Evolutionary conservation across 2,113 vertebrate genomes (phyloP).

Genomic region (Anseranas semipalmata): DNA sequence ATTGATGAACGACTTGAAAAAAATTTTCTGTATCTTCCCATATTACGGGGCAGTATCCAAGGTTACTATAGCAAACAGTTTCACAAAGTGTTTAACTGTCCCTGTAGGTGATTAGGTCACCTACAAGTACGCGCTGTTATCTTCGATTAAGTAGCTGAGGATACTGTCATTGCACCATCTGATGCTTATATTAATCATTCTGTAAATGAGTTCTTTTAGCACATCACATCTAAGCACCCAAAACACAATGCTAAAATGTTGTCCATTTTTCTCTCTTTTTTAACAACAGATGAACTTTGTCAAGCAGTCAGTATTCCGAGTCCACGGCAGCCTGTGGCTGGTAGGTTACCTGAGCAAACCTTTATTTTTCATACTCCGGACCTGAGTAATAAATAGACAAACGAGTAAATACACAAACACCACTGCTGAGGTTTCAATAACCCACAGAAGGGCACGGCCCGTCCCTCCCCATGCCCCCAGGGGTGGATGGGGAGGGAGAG

Average conservation of each 20-base stretch:
- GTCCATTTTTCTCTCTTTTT: not conserved
- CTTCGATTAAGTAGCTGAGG: not conserved
- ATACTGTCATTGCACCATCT: not conserved
- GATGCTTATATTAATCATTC: not conserved
- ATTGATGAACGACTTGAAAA: not conserved
- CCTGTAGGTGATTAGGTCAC: not conserved
- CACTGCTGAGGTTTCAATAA: not conserved
- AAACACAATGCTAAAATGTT: not conserved
- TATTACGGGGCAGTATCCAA: not conserved
- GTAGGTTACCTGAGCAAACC: not conserved
- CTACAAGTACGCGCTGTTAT: not conserved
- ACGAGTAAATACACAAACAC: not conserved
- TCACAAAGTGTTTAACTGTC: not conserved
- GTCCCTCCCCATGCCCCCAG: too few species aligned
- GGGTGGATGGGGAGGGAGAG: too few species aligned
- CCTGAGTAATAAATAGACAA: not conserved
- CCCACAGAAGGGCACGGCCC: not conserved
- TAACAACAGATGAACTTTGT: not conserved
- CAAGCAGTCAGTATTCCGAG: not conserved
- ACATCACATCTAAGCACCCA: not conserved
- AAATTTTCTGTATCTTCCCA: not conserved
- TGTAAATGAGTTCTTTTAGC: not conserved
- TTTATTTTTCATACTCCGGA: not conserved
- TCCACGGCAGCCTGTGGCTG: not conserved
- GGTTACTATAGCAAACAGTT: not conserved